Evolutionary conservation across 2,797 vertebrate species (phyloP), one percentile per base, ranked within the genome.

Genomic region (Neoniphon sammara): DNA sequence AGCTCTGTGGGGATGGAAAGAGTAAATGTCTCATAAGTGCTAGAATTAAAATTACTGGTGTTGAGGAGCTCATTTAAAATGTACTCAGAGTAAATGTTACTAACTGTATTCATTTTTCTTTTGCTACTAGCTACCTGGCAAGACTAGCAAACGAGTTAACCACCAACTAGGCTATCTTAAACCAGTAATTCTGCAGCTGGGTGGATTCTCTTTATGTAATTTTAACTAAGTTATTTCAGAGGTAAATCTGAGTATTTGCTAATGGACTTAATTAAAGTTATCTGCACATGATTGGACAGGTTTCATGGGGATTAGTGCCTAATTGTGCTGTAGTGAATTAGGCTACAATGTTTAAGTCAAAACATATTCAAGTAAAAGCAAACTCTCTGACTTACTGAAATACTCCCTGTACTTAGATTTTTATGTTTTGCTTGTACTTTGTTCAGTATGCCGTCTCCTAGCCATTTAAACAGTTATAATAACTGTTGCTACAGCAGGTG

Each of bases 401-500:
- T 27, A 27, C 25, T 27, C 25, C 4, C 25, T n/a, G 18, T 11
- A 31, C 20, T 17, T 11, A 18, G 49, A 81, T 70, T 50, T 63
- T 67, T 68, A 61, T 34, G 27, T 70, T 82, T 65, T 42, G 27
- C 63, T 58, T 66, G 61, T 36, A 58, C 27, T 46, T 73, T 39
- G 20, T 15, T 66, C 50, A 7, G 15, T 20, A 8, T 25, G 10
- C 44, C 15, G 1, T 46, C 31, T 31, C 21, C 56, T 56, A 60
- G 68, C 54, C 61, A 21, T 78, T 81, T 74, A 55, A 65, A 49
- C 54, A 66, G 70, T 78, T 59, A 80, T 55, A 69, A 75, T 77
- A 82, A 83, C 71, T 71, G 58, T 49, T 50, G 58, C 63, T 70
- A 60, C 42, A 62, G 78, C 71, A 82, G 86, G 85, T 90, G 85